Evolutionary conservation across 2,888 invertebrate genomes (phyloP), one percentile per base, ranked within the genome.

Genomic region (Protonemura montana): DNA sequence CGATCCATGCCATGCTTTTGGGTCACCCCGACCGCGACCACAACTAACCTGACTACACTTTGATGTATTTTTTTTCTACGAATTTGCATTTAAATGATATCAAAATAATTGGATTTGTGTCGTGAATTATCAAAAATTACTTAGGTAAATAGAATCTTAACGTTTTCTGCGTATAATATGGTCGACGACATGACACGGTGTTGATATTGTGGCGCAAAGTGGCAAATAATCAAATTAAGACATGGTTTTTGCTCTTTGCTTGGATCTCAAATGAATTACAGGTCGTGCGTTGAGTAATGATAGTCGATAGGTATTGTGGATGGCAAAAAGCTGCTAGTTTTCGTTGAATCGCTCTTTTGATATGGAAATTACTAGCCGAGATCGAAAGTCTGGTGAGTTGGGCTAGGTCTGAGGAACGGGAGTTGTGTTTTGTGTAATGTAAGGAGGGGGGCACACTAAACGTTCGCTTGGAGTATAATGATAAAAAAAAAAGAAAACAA

Each of bases 211-310:
- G 84, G 25, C 28, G 59, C 28, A 84, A n/a, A 84, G 84, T 84
- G 76, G 84, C 84, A 84, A 27, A 59, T 59, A 84, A 84, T 84
- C 76, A 29, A 27, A 26, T 84, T 84, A 59, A 76, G 84, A 10
- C 29, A 84, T 84, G 84, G 76, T 59, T 59, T 84, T 84, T 76
- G 76, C 59, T 81, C 28, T 6, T 5, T 28, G 21, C 35, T 27
- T 21, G 29, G 27, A n/a, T 76, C 16, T 76, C 27, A 76, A 84
- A 25, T 28, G 42, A 84, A 84, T 76, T 59, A 28, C 26, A 21
- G 82, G 42, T 76, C 84, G 84, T 84, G 84, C 84, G 84, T 84
- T 84, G 27, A 28, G 76, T n/a, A 81, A 30, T 78, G 78, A 27
- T 78, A 27, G 78, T 5, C 78, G 81, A 84, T 84, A 42, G 76